phyloP scores from a whole-genome alignment of 2,888 invertebrate species.

The Hyppa rectilinea region DNA sequence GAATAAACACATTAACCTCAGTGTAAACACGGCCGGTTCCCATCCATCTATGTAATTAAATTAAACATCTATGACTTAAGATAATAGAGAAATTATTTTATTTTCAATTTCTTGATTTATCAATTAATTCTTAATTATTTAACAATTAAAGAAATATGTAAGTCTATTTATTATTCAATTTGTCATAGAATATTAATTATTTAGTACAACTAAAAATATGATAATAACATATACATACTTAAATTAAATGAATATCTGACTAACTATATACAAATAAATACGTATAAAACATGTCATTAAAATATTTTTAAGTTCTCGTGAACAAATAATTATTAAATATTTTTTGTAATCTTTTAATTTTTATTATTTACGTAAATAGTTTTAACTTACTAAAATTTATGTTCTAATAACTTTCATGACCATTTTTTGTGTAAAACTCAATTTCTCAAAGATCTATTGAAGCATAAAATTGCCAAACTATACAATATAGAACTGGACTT shows the following conservation, averaged over 20 bases:
- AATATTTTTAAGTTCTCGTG: too few relatives aligned
- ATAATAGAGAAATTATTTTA: slow-evolving; percentile 22
- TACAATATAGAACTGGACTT: slow-evolving; percentile 31
- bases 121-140: not conserved
- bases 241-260: too few relatives aligned
- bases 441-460: slow-evolving; percentile 25
- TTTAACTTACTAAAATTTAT: not conserved
- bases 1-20: slow-evolving; percentile 37
- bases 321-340: too few relatives aligned
- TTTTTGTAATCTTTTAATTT: too few relatives aligned
- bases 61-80: too few relatives aligned
- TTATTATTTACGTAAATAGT: too few relatives aligned
- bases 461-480: slow-evolving; percentile 44
- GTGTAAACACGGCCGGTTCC: slow-evolving; percentile 35
- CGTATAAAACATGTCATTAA: too few relatives aligned
- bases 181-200: too few relatives aligned
- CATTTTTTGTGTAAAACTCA: not conserved
- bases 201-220: too few relatives aligned
- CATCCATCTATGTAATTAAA: slow-evolving; percentile 41
- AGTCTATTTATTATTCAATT: not conserved
- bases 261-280: too few relatives aligned
- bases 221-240: too few relatives aligned
- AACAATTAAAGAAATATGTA: not conserved
- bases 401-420: not conserved
- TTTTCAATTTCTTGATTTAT: slow-evolving; percentile 2